Evolutionary conservation across 2,113 vertebrate species (phyloP), one percentile per base, ranked within the genome.

Genomic region (Benitochromis conjunctus): DNA sequence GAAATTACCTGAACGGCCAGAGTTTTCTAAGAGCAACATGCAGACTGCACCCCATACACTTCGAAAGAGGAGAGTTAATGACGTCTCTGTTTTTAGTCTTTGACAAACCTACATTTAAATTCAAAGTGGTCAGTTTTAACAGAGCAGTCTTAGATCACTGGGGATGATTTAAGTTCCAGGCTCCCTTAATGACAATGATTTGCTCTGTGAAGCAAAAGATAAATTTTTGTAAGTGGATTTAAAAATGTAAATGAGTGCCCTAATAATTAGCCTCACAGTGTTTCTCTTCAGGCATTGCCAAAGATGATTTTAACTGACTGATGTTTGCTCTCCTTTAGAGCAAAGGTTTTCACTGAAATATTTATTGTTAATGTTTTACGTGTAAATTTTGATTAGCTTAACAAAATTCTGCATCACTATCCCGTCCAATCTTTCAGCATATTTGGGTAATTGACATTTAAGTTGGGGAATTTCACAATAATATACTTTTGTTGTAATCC

Each of bases 1-100:
- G 89, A 93, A 95, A 93, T 93, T 84, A 90, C 89, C 38, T 85
- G 64, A 86, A 81, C 24, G 80, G 86, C n/a, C 55, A 36, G 60
- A 78, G 74, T 81, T 81, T 77, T 80, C 21, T 55, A 53, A 81
- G 85, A 89, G 58, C 78, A 76, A 46, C 74, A 31, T 6, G 36
- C 31, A 78, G 64, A 88, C 54, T 82, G 64, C 56, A 79, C n/a
- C n/a, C 14, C 9, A 13, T 64, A 48, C 26, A 26, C 77, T 74
- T 6, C 3, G 13, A 51, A 31, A 12, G 77, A 46, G n/a, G 11
- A 79, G 71, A 84, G 48, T 55, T 84, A 80, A 87, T 57, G 34
- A 48, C 9, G 16, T 29, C 9, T 86, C 41, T 81, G 85, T 79
- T 48, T 74, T 66, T 55, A 38, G 31, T 80, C 69, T 41, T 71